Conservation (phyloP, 2,797 vertebrate species). For the Oryzias sinensis region DNA sequence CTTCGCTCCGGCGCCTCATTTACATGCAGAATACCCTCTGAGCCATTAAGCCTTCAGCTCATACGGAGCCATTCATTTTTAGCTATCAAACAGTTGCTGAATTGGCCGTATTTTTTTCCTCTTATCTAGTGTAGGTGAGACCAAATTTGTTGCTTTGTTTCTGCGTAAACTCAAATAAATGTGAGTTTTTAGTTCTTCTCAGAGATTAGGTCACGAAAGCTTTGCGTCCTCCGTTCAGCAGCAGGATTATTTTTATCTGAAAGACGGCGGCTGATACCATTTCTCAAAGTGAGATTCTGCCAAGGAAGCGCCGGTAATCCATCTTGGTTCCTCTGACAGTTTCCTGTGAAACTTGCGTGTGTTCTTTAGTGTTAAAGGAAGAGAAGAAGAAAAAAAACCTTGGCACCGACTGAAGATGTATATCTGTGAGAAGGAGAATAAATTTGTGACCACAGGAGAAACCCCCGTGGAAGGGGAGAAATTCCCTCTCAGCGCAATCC, state of each 20-base stretch:
- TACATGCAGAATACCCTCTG: conserved; percentile 10
- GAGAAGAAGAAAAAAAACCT: conserved; percentile 47
- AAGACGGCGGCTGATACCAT: conserved; percentile 76
- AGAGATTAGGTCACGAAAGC: conserved; percentile 70
- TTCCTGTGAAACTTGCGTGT: conserved; percentile 75
- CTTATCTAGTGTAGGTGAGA: not conserved
- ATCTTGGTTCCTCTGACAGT: conserved; percentile 81
- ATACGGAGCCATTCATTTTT: conserved; percentile 4
- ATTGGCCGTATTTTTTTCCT: conserved; percentile 26
- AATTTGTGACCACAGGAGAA: conserved; percentile 81
- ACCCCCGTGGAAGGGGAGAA: conserved; percentile 69
- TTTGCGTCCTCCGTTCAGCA: conserved; percentile 57
- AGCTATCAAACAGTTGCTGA: conserved; percentile 27
- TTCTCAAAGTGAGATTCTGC: conserved; percentile 81
- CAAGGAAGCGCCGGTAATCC: conserved; percentile 80
- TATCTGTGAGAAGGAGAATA: conserved; percentile 74
- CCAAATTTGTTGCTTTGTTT: not conserved
- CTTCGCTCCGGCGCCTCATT: conserved; percentile 6
- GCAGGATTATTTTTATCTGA: conserved; percentile 80
- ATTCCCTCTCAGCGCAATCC: conserved; percentile 51
- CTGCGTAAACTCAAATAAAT: conserved; percentile 52
- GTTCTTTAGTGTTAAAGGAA: conserved; percentile 79
- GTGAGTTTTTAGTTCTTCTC: conserved; percentile 68
- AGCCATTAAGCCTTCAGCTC: conserved; percentile 16
- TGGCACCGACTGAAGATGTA: conserved; percentile 75